Percentiles rank a stretch among this genome's conserved stretches.
These are phyloP conservation scores for Stratiomys singularior DNA, from an alignment of 2,888 invertebrate genomes.

Conservation along the genomic window DNA sequence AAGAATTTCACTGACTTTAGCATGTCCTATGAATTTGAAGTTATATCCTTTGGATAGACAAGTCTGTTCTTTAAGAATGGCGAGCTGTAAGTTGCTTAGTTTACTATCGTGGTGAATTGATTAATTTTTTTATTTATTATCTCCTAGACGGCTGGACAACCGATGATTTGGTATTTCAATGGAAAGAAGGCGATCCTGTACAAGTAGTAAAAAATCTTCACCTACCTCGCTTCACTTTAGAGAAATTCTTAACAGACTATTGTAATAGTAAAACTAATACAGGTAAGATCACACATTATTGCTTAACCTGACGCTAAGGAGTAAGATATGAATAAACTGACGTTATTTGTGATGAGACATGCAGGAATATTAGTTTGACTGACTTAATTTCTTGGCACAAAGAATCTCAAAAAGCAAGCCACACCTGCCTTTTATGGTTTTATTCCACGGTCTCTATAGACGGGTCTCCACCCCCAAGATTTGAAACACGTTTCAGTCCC, in stretches of 20 bases:
- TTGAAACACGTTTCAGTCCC: no score
- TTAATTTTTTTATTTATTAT: neutral
- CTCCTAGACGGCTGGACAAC: slow-evolving; percentile 95
- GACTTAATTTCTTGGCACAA: no score
- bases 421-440: no score
- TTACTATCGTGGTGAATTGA: neutral
- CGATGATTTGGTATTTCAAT: slow-evolving; percentile 93
- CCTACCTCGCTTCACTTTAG: slow-evolving; percentile 92
- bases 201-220: slow-evolving; percentile 95
- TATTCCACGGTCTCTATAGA: no score
- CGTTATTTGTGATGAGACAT: no score
- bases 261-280: slow-evolving; percentile 98
- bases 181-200: slow-evolving; percentile 96
- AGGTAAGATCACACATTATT: slow-evolving; percentile 80
- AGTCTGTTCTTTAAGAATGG: slow-evolving; percentile 93
- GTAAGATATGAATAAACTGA: no score
- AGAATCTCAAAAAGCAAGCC: no score
- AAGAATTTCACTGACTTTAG: slow-evolving; percentile 93
- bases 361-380: no score
- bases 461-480: no score
- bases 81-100: slow-evolving; percentile 85
- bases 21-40: slow-evolving; percentile 98
- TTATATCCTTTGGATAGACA: slow-evolving; percentile 96
- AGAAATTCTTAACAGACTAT: slow-evolving; percentile 94
- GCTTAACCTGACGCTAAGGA: no score